Conservation (phyloP, 2,888 invertebrate species). For the Harmothoe impar region DNA sequence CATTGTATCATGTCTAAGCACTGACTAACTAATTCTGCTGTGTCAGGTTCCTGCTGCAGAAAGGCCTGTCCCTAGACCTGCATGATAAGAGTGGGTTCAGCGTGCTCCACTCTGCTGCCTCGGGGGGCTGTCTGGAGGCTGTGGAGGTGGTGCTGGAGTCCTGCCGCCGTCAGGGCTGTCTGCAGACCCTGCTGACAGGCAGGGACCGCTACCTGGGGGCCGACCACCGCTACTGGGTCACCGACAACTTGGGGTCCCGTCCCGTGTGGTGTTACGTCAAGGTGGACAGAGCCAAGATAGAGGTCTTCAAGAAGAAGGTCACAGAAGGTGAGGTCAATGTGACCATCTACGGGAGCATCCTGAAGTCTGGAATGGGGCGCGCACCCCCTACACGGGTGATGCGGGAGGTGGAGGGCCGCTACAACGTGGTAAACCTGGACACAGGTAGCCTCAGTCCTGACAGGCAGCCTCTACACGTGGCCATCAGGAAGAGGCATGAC, state of each 20-base stretch:
- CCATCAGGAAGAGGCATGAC: not conserved
- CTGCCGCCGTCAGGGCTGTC: not conserved
- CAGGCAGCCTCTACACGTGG: constrained; percentile 36
- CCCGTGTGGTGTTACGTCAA: constrained; percentile 40
- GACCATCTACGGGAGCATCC: not conserved
- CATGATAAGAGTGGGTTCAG: not conserved
- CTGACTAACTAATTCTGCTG: too few relatives aligned
- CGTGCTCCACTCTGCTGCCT: not conserved
- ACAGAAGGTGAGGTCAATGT: constrained; percentile 43
- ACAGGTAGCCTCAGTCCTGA: not conserved
- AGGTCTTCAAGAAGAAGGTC: not conserved
- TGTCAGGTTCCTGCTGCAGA: not conserved
- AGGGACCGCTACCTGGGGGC: constrained; percentile 34
- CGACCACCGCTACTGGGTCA: constrained; percentile 41
- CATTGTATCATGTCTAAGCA: too few relatives aligned
- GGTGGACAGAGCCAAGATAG: not conserved
- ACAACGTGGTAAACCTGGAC: not conserved
- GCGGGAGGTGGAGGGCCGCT: not conserved
- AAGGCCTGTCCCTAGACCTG: not conserved
- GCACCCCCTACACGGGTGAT: not conserved
- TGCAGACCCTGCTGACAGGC: not conserved
- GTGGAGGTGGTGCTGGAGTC: not conserved
- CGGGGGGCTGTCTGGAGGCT: not conserved
- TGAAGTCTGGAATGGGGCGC: constrained; percentile 51
- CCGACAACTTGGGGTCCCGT: not conserved